These are phyloP conservation scores for Aphaenogaster rudis DNA, from an alignment of 1,140 invertebrate species.

Conservation along the genomic window DNA sequence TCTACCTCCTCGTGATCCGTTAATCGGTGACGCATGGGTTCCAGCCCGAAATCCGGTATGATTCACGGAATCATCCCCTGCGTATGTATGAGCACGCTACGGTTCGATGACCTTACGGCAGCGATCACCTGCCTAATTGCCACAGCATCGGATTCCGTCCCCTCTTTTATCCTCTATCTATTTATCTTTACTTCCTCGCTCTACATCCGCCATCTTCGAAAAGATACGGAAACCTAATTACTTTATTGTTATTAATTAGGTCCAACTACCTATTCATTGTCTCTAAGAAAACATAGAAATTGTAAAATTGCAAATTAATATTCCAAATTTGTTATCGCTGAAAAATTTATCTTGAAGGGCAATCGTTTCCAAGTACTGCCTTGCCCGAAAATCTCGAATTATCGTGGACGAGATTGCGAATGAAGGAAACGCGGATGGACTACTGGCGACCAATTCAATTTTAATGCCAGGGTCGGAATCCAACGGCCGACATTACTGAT, in stretches of 20 bases:
- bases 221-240: background rate
- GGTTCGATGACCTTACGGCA: constrained; percentile 3
- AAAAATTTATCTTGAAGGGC: background rate
- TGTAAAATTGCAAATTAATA: background rate
- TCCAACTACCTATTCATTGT: background rate
- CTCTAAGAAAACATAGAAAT: background rate
- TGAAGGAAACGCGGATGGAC: constrained; percentile 3
- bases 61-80: constrained; percentile 69
- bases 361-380: background rate
- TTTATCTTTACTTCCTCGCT: background rate
- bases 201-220: background rate
- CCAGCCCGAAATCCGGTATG: constrained; percentile 39
- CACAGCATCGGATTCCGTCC: constrained; percentile 2
- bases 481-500: background rate
- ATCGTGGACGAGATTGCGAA: constrained; percentile 17
- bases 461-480: constrained; percentile 34
- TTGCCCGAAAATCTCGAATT: constrained; percentile 14
- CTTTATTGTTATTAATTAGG: background rate
- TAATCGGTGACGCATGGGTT: constrained; percentile 73
- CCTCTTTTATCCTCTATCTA: constrained; percentile 18
- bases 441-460: constrained; percentile 27
- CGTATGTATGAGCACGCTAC: background rate
- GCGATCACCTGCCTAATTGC: constrained; percentile 24
- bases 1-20: background rate
- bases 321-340: background rate